Conservation (phyloP, 2,113 vertebrate genomes). For the Scatophagus argus region DNA sequence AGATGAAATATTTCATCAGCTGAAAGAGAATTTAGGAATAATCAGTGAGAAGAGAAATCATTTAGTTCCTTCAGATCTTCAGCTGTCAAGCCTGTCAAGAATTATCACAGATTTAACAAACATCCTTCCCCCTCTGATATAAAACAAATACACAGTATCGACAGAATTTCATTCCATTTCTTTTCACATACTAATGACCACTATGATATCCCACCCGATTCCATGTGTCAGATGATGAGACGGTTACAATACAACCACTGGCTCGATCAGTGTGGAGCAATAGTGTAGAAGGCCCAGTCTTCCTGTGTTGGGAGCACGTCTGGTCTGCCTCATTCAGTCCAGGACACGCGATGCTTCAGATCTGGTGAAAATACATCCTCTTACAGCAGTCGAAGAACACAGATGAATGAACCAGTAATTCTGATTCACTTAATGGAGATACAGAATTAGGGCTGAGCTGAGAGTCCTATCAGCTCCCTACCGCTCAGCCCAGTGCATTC, state of each 20-base stretch:
- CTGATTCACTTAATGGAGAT: slow-evolving; percentile 24
- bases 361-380: slow-evolving; percentile 37
- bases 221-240: slow-evolving; percentile 17
- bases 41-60: neutral
- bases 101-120: slow-evolving; percentile 11
- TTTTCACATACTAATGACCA: slow-evolving; percentile 15
- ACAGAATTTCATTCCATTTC: neutral
- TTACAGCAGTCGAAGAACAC: slow-evolving; percentile 25
- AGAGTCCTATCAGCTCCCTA: neutral
- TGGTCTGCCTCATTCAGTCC: slow-evolving; percentile 1
- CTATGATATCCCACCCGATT: neutral
- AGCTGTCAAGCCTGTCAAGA: slow-evolving; percentile 6
- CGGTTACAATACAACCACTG: neutral
- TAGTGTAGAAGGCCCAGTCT: slow-evolving; percentile 8
- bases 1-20: slow-evolving; percentile 9
- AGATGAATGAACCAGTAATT: slow-evolving; percentile 43
- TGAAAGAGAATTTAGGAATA: slow-evolving; percentile 30
- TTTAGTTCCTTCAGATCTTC: neutral
- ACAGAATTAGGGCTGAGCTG: slow-evolving; percentile 15
- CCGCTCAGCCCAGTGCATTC: neutral
- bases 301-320: neutral
- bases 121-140: slow-evolving; percentile 33
- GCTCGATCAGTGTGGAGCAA: neutral
- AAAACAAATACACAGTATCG: slow-evolving; percentile 46
- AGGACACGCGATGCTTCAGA: slow-evolving; percentile 8